These are phyloP conservation scores for Rhinogobio ventralis DNA, from an alignment of 2,797 vertebrate species.

Conservation along the genomic window DNA sequence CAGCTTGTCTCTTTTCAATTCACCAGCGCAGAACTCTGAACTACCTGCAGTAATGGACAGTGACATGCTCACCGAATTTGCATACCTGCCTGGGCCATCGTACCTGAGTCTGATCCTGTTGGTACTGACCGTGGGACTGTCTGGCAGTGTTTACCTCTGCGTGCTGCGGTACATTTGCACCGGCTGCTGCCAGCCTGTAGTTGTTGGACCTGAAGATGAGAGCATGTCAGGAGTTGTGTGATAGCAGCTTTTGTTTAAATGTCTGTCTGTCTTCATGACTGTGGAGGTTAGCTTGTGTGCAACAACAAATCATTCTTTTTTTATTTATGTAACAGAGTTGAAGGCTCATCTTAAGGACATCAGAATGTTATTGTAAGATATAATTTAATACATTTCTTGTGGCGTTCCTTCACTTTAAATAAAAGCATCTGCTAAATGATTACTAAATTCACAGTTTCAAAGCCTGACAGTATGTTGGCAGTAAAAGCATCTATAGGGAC, in stretches of 20 bases:
- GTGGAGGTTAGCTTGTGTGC: background rate
- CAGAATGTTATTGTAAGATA: background rate
- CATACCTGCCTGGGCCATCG: conserved; percentile 23
- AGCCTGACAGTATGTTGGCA: background rate
- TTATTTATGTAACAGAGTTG: background rate
- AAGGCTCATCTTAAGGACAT: background rate
- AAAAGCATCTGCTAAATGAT: background rate
- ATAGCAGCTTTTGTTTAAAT: background rate
- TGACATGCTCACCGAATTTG: conserved; percentile 24
- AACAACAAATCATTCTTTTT: background rate
- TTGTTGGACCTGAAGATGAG: conserved; percentile 55
- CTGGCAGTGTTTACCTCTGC: conserved; percentile 69
- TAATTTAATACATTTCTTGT: background rate
- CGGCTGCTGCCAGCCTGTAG: conserved; percentile 71
- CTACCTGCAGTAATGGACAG: conserved; percentile 42
- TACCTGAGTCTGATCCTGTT: conserved; percentile 65
- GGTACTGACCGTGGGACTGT: conserved; percentile 66
- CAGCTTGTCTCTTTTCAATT: background rate
- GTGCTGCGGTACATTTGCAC: conserved; percentile 71
- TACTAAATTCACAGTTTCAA: background rate
- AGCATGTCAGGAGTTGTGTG: conserved; percentile 56
- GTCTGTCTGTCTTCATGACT: background rate
- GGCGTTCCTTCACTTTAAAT: background rate
- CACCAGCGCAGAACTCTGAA: conserved; percentile 48
- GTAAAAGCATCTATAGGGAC: background rate